Conservation (phyloP, 35 echinoderm and acorn worm species). For the Heliocidaris erythrogramma region DNA sequence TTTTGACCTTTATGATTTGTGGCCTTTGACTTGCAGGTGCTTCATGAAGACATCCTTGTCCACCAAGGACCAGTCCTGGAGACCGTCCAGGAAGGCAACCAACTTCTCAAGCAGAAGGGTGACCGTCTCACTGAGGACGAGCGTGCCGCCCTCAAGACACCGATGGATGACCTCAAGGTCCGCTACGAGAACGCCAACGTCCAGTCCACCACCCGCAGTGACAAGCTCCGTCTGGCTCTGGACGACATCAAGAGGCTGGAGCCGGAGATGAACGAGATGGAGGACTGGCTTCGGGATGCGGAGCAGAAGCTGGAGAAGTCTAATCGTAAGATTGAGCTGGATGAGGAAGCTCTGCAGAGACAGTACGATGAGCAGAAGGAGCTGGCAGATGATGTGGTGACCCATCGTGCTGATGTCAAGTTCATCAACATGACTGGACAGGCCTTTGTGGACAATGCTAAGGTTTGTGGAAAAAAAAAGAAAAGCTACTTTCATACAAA, state of each 20-base stretch:
- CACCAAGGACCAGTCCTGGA: slow-evolving; percentile 95
- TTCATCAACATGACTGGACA: slow-evolving; percentile 99
- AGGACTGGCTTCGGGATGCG: slow-evolving; percentile 74
- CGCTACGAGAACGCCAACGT: slow-evolving; percentile 87
- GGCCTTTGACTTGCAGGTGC: slow-evolving; percentile 49
- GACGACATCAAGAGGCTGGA: slow-evolving; percentile 86
- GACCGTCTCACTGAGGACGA: slow-evolving; percentile 76
- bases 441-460: slow-evolving; percentile 88
- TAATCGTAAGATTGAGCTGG: slow-evolving; percentile 65
- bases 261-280: slow-evolving; percentile 74
- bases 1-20: background rate
- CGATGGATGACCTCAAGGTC: slow-evolving; percentile 63
- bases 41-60: slow-evolving; percentile 84
- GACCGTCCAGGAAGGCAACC: slow-evolving; percentile 74
- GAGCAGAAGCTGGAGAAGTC: slow-evolving; percentile 85
- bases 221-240: slow-evolving; percentile 74
- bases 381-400: slow-evolving; percentile 84
- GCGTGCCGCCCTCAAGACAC: slow-evolving; percentile 52
- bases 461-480: slow-evolving; percentile 58
- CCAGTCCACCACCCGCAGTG: slow-evolving; percentile 74
- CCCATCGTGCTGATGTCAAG: slow-evolving; percentile 90
- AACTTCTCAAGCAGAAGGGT: slow-evolving; percentile 81
- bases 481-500: background rate
- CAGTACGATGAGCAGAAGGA: slow-evolving; percentile 83
- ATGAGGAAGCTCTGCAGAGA: slow-evolving; percentile 67